Conservation (phyloP, 2,888 invertebrate genomes). For the Diadegma fenestrale region DNA sequence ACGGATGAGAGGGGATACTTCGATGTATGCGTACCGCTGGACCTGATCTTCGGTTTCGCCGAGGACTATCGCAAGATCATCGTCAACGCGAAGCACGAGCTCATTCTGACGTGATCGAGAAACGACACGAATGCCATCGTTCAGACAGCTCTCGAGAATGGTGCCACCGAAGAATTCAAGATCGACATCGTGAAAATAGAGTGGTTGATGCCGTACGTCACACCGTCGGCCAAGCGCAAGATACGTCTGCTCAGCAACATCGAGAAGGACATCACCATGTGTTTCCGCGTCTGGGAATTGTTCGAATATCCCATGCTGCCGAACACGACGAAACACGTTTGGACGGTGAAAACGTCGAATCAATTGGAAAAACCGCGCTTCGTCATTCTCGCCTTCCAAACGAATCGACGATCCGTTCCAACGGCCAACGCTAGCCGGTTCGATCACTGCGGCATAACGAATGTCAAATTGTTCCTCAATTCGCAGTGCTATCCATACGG, state of each 20-base stretch:
- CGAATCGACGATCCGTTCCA: too few relatives aligned
- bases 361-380: too few relatives aligned
- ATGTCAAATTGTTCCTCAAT: too few relatives aligned
- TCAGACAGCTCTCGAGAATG: constrained; percentile 69
- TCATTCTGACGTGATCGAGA: constrained; percentile 75
- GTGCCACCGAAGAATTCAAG: constrained; percentile 19
- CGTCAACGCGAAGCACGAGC: constrained; percentile 66
- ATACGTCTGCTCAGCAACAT: constrained; percentile 39
- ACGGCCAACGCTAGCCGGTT: too few relatives aligned
- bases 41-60: constrained; percentile 47
- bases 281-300: constrained; percentile 80
- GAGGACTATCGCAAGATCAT: constrained; percentile 68
- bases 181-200: too few relatives aligned
- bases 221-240: constrained; percentile 40
- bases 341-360: too few relatives aligned
- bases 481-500: too few relatives aligned
- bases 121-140: constrained; percentile 74
- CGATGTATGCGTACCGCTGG: constrained; percentile 39
- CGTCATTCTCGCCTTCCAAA: too few relatives aligned
- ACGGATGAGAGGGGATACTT: constrained; percentile 71
- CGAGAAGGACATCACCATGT: constrained; percentile 61
- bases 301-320: constrained; percentile 81
- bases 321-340: too few relatives aligned
- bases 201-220: constrained; percentile 55
- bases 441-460: too few relatives aligned